A percentile compares a stretch with the other conserved stretches of the same genome.
phyloP scores from a whole-genome alignment of 2,113 vertebrate species.

The Urocitellus parryii region DNA sequence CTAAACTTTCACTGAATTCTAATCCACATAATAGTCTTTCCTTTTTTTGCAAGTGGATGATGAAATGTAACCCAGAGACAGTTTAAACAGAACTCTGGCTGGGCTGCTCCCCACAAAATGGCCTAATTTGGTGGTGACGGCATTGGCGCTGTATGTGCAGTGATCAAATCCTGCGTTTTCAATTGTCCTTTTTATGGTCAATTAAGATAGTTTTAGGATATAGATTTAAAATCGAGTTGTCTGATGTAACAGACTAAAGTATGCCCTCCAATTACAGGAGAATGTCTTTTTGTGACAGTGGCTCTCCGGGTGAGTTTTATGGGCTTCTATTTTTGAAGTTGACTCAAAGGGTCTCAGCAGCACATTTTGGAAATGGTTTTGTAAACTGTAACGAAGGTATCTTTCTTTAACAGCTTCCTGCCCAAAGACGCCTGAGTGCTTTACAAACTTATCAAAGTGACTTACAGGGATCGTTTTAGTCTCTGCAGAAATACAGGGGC shows the following conservation, averaged over 20 bases:
- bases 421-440: constrained; percentile 62
- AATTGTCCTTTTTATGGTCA: constrained; percentile 79
- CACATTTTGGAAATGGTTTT: constrained; percentile 71
- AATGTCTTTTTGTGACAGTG: constrained; percentile 15
- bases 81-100: constrained; percentile 33
- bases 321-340: constrained; percentile 71
- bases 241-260: constrained; percentile 50
- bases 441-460: constrained; percentile 81
- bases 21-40: constrained; percentile 74
- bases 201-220: constrained; percentile 72
- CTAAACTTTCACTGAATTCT: constrained; percentile 63
- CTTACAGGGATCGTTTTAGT: constrained; percentile 59
- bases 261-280: constrained; percentile 37
- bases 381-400: constrained; percentile 68
- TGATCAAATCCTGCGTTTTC: constrained; percentile 70
- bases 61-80: constrained; percentile 52
- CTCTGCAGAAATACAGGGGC: constrained; percentile 59
- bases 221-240: constrained; percentile 61
- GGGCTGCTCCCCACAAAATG: background rate
- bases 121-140: constrained; percentile 55
- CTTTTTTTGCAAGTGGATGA: constrained; percentile 55
- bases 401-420: constrained; percentile 72
- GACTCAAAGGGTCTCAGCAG: constrained; percentile 19
- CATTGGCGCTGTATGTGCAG: background rate
- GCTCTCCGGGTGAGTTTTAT: constrained; percentile 50